Conservation (phyloP, 2,888 invertebrate genomes). For the Cosmopolites sordidus region DNA sequence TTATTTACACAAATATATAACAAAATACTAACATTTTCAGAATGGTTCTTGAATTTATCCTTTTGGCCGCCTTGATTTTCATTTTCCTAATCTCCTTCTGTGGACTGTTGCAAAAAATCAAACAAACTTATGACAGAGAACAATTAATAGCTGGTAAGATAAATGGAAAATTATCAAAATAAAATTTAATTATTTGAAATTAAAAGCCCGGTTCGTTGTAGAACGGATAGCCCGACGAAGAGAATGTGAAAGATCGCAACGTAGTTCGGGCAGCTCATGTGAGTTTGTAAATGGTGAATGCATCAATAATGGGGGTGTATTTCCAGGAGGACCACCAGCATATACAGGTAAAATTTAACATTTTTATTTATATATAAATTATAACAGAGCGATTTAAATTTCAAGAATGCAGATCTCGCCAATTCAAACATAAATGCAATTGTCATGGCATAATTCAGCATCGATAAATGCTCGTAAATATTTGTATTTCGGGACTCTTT, state of each 20-base stretch:
- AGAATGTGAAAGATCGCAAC: conserved; percentile 8
- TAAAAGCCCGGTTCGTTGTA: conserved; percentile 8
- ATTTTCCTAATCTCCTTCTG: conserved; percentile 41
- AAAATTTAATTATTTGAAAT: not conserved
- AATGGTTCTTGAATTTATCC: conserved; percentile 39
- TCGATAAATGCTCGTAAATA: too few relatives aligned
- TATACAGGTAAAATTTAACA: conserved; percentile 37
- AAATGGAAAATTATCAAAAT: not conserved
- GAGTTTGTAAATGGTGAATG: not conserved
- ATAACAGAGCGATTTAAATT: too few relatives aligned
- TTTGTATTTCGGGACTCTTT: too few relatives aligned
- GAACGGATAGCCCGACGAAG: conserved; percentile 28
- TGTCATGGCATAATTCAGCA: too few relatives aligned
- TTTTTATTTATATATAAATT: too few relatives aligned
- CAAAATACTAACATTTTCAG: too few relatives aligned
- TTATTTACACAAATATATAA: too few relatives aligned
- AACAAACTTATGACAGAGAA: conserved; percentile 38
- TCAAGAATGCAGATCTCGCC: too few relatives aligned
- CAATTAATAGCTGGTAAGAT: conserved; percentile 34
- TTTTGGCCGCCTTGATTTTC: conserved; percentile 37
- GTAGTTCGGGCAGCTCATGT: conserved; percentile 19
- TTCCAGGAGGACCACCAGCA: conserved; percentile 38
- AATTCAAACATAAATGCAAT: too few relatives aligned
- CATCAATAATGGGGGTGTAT: conserved; percentile 24
- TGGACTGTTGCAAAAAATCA: conserved; percentile 40